phyloP scores from a whole-genome alignment of 2,113 vertebrate species.

The Leptocoma aspasia region DNA sequence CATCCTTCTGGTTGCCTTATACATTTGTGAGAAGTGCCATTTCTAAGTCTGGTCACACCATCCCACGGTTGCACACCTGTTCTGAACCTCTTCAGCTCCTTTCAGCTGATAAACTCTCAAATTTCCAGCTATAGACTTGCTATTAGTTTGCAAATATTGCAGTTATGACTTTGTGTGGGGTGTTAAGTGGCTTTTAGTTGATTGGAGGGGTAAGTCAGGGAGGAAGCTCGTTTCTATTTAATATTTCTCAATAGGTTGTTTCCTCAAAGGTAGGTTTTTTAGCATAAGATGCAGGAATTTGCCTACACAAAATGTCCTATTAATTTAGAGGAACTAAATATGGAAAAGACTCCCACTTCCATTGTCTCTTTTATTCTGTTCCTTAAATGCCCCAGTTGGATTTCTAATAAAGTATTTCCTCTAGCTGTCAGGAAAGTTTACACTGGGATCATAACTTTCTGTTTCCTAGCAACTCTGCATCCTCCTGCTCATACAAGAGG shows the following conservation, averaged over 20 bases:
- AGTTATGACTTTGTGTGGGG: not conserved
- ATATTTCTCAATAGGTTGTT: not conserved
- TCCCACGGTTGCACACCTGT: not conserved
- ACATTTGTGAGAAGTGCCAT: not conserved
- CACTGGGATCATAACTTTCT: not conserved
- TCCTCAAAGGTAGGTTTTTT: not conserved
- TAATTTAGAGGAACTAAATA: not conserved
- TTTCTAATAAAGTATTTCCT: slow-evolving; percentile 4
- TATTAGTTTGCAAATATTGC: not conserved
- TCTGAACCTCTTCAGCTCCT: not conserved
- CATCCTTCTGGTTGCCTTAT: not conserved
- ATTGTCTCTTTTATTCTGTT: slow-evolving; percentile 8
- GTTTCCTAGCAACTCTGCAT: slow-evolving; percentile 45
- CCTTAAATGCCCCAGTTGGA: not conserved
- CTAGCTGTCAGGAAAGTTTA: slow-evolving; percentile 14
- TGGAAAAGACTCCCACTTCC: not conserved
- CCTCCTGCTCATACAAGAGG: not conserved
- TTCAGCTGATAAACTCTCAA: not conserved
- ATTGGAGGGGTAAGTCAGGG: not conserved
- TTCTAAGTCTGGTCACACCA: not conserved
- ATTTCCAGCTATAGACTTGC: not conserved
- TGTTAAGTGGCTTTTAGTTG: not conserved
- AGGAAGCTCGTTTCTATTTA: not conserved
- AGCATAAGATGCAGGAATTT: not conserved
- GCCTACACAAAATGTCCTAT: not conserved